Evolutionary conservation across 1,140 invertebrate genomes (phyloP).

Genomic region (Myzus persicae): DNA sequence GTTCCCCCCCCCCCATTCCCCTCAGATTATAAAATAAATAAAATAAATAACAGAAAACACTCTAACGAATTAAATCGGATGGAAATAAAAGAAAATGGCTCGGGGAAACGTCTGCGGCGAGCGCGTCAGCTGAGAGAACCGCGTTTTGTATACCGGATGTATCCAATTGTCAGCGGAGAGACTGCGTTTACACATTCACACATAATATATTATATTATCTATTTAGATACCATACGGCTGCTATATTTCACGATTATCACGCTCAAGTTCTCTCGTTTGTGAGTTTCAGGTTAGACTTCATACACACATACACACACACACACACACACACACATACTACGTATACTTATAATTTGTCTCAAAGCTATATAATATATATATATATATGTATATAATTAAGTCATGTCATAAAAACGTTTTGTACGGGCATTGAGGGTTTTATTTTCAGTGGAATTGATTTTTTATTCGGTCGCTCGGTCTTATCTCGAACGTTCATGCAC

Average conservation of each 20-base stretch:
- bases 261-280: not conserved
- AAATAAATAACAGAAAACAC: slow-evolving; percentile 45
- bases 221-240: no score
- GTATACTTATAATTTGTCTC: not conserved
- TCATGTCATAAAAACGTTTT: not conserved
- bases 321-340: not conserved
- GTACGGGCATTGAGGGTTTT: not conserved
- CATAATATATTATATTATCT: not conserved
- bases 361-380: not conserved
- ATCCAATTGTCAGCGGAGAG: not conserved
- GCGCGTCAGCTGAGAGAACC: not conserved
- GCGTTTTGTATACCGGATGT: slow-evolving; percentile 1
- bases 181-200: not conserved
- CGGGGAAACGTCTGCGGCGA: not conserved
- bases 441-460: not conserved
- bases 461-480: not conserved
- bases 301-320: not conserved
- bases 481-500: not conserved
- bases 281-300: not conserved
- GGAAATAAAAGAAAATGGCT: not conserved
- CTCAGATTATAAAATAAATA: slow-evolving; percentile 7
- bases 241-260: not conserved
- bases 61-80: slow-evolving; percentile 47
- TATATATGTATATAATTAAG: not conserved
- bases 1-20: not conserved